A percentile compares a stretch with the other conserved stretches of the same genome.
These are phyloP conservation scores for Poecilia wingei DNA, from an alignment of 2,797 vertebrate genomes.

Conservation along the genomic window DNA sequence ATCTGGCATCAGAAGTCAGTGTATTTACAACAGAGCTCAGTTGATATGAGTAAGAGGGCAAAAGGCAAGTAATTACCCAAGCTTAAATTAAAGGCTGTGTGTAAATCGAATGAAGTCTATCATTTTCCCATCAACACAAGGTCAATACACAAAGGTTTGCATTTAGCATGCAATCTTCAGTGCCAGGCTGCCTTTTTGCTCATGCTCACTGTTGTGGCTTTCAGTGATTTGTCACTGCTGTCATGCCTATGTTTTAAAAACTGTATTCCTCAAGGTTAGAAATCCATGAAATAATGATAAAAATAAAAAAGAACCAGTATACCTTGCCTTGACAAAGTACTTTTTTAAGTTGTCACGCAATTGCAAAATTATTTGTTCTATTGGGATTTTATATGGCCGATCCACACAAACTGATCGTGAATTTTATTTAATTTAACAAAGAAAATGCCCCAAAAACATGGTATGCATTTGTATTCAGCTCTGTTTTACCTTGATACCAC, in stretches of 20 bases:
- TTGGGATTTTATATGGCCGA: neutral
- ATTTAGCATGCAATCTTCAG: conserved; percentile 57
- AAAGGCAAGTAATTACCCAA: conserved; percentile 73
- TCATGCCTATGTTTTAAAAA: neutral
- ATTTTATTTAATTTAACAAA: neutral
- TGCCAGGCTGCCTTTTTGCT: conserved; percentile 35
- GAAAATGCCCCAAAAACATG: neutral
- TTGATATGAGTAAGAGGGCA: conserved; percentile 70
- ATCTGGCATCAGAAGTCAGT: conserved; percentile 64
- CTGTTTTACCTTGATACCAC: neutral
- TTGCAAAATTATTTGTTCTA: neutral
- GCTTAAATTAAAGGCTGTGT: conserved; percentile 70
- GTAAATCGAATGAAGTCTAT: conserved; percentile 73
- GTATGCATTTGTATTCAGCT: neutral
- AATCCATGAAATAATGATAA: neutral
- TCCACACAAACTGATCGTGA: neutral
- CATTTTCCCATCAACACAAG: conserved; percentile 70
- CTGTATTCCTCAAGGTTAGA: neutral
- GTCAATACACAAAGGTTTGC: conserved; percentile 53
- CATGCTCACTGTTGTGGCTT: conserved; percentile 21
- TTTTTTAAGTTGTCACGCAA: neutral
- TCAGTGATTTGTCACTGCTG: conserved; percentile 20
- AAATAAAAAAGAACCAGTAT: neutral
- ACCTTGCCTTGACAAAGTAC: neutral
- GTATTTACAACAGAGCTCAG: conserved; percentile 67